Evolutionary conservation across 2,888 invertebrate species (phyloP), one percentile per base, ranked within the genome.

Genomic region (Dasypolia templi): DNA sequence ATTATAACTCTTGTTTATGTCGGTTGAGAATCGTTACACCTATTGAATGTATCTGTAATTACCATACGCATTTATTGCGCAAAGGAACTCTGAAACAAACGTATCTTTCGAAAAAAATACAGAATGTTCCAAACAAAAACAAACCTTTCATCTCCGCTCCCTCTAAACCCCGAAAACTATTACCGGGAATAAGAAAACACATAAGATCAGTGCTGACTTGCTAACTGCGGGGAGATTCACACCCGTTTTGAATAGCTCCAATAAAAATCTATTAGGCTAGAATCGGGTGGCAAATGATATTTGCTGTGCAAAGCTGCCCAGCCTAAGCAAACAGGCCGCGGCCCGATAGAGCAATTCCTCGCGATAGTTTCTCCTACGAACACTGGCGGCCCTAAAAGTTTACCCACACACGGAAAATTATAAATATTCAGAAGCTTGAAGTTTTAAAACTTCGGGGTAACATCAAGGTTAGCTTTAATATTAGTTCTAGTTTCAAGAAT

Each of bases 281-380:
- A 88, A 89, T 90, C 86, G 88, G 89, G 87, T 83, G 80, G 91
- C 89, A 90, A 92, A 93, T 92, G 90, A 92, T 93, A 91, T 93
- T 93, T 93, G 90, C 89, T 77, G 75, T 89, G 90, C 88, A 86
- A 89, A 89, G 86, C 80, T 70, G 59, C 74, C 81, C 87, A 86
- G 87, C 93, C 93, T 93, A 92, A 89, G 85, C 87, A 91, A 93
- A 93, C 93, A 92, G 55, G 61, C 69, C 77, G 77, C 74, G 72
- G 82, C 89, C 88, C 89, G 82, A 91, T 90, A 88, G 91, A 91
- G 91, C 87, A 89, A 89, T 91, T 89, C 87, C 86, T 89, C 82
- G 86, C 86, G 75, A 85, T 88, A 89, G 89, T 89, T 90, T 86
- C 88, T 85, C 79, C 72, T 81, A 65, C 72, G 81, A 86, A 87